Base-by-base conservation (phyloP, 2,797 vertebrate genomes). In the Melanogrammus aeglefinus region DNA sequence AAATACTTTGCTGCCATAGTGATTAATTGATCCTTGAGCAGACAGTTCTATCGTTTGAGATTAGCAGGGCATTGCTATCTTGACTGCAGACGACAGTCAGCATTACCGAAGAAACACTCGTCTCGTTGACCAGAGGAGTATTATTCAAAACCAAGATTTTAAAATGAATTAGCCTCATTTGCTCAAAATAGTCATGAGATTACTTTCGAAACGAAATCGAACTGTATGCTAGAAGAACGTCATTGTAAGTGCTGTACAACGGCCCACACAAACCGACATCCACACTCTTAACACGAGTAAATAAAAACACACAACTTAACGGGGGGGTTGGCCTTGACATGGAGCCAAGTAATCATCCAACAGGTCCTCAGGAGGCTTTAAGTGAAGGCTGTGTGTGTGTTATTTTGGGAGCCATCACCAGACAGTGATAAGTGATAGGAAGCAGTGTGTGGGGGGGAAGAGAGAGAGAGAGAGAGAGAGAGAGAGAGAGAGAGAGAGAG, bases 401-500 rank as follows among this genome's bases (percentile, higher is more conserved):
- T 27, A 69, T 69, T 69, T 27, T 69, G 10, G 63, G 63, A 69
- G 63, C 24, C 63, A 69, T 27, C 63, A 69, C 9, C 63, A 27
- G 10, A 69, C 63, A 36, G 51, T 41, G 39, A 41, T 13, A 41
- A 41, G n/a, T n/a, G n/a, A n/a, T n/a, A n/a, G n/a, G n/a, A n/a
- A n/a, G n/a, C n/a, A n/a, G n/a, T n/a, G n/a, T n/a, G n/a, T n/a
- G n/a, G n/a, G n/a, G n/a, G n/a, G n/a, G n/a, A n/a, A 39, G 18
- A 10, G 18, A 8, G 33, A 21, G 35, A 77, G 79, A 21, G n/a
- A 99, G n/a, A 39, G 18, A 10, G 18, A 8, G 33, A 21, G 35
- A 77, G 79, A 21, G n/a, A 99, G n/a, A 39, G 18, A 10, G 18
- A 8, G 33, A 21, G 35, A 77, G 79, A 21, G n/a, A 99, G n/a